phyloP scores from a whole-genome alignment of 2,797 vertebrate species.

The Gadopsis marmoratus region DNA sequence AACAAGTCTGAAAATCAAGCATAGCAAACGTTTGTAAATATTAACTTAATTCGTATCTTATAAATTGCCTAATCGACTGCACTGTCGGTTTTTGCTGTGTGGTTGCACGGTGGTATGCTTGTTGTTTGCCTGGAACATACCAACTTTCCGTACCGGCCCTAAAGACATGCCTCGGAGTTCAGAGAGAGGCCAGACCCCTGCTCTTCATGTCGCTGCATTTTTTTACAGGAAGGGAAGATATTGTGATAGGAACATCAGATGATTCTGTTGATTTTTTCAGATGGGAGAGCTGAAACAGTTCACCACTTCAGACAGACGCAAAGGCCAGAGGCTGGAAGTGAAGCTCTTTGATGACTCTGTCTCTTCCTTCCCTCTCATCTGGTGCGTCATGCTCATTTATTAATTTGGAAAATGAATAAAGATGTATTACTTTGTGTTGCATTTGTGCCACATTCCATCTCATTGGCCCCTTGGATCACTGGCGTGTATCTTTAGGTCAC shows the following conservation, averaged over 20 bases:
- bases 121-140: constrained; percentile 29
- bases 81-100: constrained; percentile 18
- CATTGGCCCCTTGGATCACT: constrained; percentile 9
- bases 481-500: constrained; percentile 33
- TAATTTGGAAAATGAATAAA: constrained; percentile 48
- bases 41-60: constrained; percentile 17
- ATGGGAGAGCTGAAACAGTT: constrained; percentile 91
- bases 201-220: constrained; percentile 5
- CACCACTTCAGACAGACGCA: constrained; percentile 92
- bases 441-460: constrained; percentile 34
- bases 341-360: constrained; percentile 95
- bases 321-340: constrained; percentile 94
- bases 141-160: constrained; percentile 23
- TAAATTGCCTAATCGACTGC: constrained; percentile 17
- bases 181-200: constrained; percentile 34
- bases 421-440: constrained; percentile 36
- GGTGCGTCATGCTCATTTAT: constrained; percentile 81
- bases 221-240: constrained; percentile 25
- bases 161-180: constrained; percentile 47
- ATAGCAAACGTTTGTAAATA: constrained; percentile 2
- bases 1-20: constrained; percentile 6
- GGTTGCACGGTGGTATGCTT: constrained; percentile 21
- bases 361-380: constrained; percentile 90
- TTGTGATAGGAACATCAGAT: constrained; percentile 36
- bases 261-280: constrained; percentile 81